Evolutionary conservation across 2,113 vertebrate genomes (phyloP).

Genomic region (Perognathus longimembris): DNA sequence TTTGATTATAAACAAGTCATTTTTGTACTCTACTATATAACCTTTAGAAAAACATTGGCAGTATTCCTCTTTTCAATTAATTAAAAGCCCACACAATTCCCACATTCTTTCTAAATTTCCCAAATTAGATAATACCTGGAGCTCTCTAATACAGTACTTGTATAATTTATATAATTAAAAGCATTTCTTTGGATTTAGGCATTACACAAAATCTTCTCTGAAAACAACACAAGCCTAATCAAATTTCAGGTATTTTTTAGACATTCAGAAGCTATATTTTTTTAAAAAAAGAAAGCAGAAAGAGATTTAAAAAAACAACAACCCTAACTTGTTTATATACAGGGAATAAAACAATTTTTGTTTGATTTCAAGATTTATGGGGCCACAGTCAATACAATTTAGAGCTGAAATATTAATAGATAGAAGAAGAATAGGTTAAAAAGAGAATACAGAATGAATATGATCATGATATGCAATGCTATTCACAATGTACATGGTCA

Average conservation of each 20-base stretch:
- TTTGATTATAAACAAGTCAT: conserved; percentile 7
- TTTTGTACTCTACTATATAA: background rate
- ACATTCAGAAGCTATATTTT: background rate
- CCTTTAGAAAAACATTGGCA: background rate
- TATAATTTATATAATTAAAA: conserved; percentile 26
- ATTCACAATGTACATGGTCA: background rate
- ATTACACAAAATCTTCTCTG: background rate
- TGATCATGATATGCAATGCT: background rate
- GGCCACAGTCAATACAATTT: background rate
- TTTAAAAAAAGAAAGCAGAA: conserved; percentile 29
- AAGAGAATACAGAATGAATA: background rate
- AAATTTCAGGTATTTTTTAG: conserved; percentile 8
- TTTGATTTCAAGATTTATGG: background rate
- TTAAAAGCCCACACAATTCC: conserved; percentile 39
- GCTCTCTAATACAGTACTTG: conserved; percentile 21
- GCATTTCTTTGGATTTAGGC: background rate
- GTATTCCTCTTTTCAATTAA: conserved; percentile 17
- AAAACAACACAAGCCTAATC: background rate
- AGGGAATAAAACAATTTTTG: background rate
- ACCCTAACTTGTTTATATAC: background rate
- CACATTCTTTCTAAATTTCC: background rate
- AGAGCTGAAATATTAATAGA: background rate
- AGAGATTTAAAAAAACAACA: background rate
- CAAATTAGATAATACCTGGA: conserved; percentile 12
- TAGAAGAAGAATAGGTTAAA: background rate